These are phyloP conservation scores for Agrochola lychnidis DNA, from an alignment of 2,888 invertebrate species.

Conservation along the genomic window DNA sequence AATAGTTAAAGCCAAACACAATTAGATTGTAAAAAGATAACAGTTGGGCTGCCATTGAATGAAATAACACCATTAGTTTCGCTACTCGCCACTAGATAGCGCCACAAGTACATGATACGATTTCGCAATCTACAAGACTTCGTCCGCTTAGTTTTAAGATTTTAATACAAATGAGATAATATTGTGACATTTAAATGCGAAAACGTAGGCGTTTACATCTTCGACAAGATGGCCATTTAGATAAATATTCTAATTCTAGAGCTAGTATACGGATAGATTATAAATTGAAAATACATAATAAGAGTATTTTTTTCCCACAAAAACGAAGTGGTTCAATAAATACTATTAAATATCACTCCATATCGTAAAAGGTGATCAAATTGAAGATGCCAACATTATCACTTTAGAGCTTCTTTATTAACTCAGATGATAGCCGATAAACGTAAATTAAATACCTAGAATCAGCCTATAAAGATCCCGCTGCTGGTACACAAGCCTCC, in stretches of 20 bases:
- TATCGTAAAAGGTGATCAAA: background rate
- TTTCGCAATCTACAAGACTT: background rate
- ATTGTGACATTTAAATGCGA: constrained; percentile 44
- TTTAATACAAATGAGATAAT: constrained; percentile 41
- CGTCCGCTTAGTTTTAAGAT: background rate
- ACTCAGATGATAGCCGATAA: background rate
- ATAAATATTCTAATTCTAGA: constrained; percentile 47
- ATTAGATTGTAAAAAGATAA: constrained; percentile 47
- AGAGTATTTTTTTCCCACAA: background rate
- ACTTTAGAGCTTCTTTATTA: background rate
- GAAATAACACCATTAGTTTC: constrained; percentile 44
- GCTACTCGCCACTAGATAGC: constrained; percentile 74
- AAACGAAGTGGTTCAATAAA: constrained; percentile 16
- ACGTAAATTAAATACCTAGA: too few relatives aligned
- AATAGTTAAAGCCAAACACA: constrained; percentile 47
- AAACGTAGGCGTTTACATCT: constrained; percentile 45
- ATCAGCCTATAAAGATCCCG: too few relatives aligned
- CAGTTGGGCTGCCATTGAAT: constrained; percentile 9
- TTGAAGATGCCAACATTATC: background rate
- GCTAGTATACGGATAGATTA: constrained; percentile 5
- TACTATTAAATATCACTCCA: constrained; percentile 11
- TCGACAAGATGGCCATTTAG: constrained; percentile 51
- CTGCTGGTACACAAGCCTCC: too few relatives aligned
- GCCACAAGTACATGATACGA: constrained; percentile 31
- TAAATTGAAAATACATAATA: constrained; percentile 20